phyloP scores from a whole-genome alignment of 2,888 invertebrate genomes.

The Acanthococcus lagerstroemiae region DNA sequence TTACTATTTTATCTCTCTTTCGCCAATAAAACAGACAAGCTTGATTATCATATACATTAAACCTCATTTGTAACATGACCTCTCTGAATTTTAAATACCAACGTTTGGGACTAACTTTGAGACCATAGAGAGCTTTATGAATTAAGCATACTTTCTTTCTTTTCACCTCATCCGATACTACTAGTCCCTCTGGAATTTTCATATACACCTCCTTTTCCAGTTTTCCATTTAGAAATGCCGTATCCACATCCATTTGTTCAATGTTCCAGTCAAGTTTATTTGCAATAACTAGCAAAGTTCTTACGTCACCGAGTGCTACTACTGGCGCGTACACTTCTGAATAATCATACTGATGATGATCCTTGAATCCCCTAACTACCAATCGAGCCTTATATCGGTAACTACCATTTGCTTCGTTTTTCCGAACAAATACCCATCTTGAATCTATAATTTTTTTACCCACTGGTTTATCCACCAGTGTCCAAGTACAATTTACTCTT shows the following conservation, averaged over 20 bases:
- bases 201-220: not conserved
- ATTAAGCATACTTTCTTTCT: not conserved
- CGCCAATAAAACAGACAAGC: not conserved
- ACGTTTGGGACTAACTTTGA: not conserved
- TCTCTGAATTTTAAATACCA: not conserved
- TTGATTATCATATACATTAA: not conserved
- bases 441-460: conserved; percentile 31
- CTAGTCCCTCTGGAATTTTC: not conserved
- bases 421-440: conserved; percentile 36
- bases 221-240: not conserved
- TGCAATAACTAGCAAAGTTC: not conserved
- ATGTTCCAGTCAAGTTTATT: not conserved
- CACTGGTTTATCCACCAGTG: conserved; percentile 28
- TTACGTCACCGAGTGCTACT: not conserved
- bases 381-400: conserved; percentile 36
- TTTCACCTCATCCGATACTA: not conserved
- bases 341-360: not conserved
- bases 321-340: not conserved
- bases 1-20: not conserved
- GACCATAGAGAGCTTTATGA: not conserved
- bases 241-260: not conserved
- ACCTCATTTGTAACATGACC: not conserved
- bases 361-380: conserved; percentile 36
- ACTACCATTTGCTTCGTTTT: conserved; percentile 34
- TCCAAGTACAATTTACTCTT: conserved; percentile 34